Evolutionary conservation across 2,888 invertebrate species (phyloP).

Genomic region (Yponomeuta cagnagella): DNA sequence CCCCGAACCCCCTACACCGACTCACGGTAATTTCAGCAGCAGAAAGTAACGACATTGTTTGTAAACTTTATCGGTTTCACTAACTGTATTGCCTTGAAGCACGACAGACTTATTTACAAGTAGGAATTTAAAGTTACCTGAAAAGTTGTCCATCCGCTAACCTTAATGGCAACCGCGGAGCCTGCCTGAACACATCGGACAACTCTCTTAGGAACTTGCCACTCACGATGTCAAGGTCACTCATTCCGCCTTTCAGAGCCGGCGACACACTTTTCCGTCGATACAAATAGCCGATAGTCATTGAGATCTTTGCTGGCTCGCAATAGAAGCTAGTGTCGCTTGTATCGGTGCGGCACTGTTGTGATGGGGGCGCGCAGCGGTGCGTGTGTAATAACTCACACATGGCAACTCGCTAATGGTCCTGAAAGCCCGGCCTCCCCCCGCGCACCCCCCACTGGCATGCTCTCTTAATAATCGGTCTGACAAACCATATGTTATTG

Average conservation of each 20-base stretch:
- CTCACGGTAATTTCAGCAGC: neutral
- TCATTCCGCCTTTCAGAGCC: neutral
- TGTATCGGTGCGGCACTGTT: neutral
- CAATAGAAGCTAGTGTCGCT: neutral
- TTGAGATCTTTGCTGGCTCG: neutral
- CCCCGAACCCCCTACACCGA: neutral
- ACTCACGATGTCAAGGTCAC: neutral
- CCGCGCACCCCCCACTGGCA: neutral
- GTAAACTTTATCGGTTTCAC: neutral
- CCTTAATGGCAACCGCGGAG: neutral
- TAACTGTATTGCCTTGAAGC: constrained; percentile 1
- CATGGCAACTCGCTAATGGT: constrained; percentile 9
- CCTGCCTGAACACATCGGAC: neutral
- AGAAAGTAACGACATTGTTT: neutral
- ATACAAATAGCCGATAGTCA: neutral
- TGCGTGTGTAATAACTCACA: constrained; percentile 4
- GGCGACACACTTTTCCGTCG: neutral
- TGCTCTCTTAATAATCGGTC: neutral
- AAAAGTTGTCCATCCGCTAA: neutral
- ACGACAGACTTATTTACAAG: neutral
- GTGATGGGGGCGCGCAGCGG: neutral
- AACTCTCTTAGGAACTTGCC: neutral
- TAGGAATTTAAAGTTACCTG: neutral
- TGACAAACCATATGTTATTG: neutral
- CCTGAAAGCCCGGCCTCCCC: neutral